Conservation (phyloP, 2,888 invertebrate species). For the Poecilobothrus nobilitatus region DNA sequence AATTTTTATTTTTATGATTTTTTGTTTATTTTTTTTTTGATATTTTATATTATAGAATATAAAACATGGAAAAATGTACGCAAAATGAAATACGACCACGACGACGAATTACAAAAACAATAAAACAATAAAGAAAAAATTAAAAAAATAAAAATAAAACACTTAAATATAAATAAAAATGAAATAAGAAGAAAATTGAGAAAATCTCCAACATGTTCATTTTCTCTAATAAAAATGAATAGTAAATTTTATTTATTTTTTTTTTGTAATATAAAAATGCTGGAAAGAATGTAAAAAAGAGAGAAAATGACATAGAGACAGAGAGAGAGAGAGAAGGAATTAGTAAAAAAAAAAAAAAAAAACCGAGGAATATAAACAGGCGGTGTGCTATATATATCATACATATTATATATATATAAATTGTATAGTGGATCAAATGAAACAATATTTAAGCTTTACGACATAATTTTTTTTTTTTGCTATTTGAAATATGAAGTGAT, state of each 20-base stretch:
- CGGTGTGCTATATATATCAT: no score
- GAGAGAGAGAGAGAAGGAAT: neutral
- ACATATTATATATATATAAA: no score
- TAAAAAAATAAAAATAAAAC: neutral
- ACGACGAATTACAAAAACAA: neutral
- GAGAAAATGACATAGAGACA: neutral
- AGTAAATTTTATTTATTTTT: neutral
- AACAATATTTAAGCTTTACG: no score
- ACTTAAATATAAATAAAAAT: no score
- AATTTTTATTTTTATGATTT: neutral
- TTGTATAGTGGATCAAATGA: no score
- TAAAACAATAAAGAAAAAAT: neutral
- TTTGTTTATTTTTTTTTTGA: no score
- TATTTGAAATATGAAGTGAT: no score
- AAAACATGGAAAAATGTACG: neutral
- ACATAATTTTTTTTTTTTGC: no score
- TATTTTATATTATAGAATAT: no score
- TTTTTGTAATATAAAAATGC: neutral
- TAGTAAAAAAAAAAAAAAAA: no score
- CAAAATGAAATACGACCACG: conserved; percentile 4
- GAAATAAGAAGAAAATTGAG: neutral
- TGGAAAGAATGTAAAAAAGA: neutral
- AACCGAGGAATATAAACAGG: no score
- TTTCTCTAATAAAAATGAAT: neutral
- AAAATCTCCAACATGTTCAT: conserved; percentile 3